These are phyloP conservation scores for Stylophora pistillata DNA, from an alignment of 64 coral and sea anemone species.

Conservation along the genomic window DNA sequence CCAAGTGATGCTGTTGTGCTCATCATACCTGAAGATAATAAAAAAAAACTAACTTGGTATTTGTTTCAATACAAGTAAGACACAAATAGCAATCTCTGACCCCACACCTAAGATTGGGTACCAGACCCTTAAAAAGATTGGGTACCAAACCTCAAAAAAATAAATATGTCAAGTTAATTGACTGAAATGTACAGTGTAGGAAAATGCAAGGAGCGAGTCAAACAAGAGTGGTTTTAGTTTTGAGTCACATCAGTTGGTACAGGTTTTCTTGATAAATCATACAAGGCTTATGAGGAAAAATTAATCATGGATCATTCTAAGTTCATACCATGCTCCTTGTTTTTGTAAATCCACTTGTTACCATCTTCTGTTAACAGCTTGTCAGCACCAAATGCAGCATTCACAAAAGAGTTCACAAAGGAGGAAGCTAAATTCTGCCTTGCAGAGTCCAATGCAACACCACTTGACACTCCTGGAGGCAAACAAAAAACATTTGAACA, in stretches of 20 bases:
- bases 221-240: neutral
- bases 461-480: conserved; percentile 71
- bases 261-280: too few species aligned
- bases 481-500: neutral
- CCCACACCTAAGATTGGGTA: too few species aligned
- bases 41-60: neutral
- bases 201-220: too few species aligned
- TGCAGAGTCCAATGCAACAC: conserved; percentile 88
- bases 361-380: conserved; percentile 96
- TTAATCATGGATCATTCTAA: too few species aligned
- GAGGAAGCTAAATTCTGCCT: conserved; percentile 94
- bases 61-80: neutral
- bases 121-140: too few species aligned
- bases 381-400: conserved; percentile 96
- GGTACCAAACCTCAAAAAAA: too few species aligned
- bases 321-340: conserved; percentile 91
- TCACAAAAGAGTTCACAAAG: conserved; percentile 95
- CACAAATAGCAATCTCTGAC: too few species aligned
- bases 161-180: too few species aligned
- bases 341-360: conserved; percentile 99
- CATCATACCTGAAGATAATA: conserved; percentile 85
- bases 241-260: neutral
- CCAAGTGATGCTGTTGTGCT: conserved; percentile 96
- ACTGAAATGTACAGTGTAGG: too few species aligned
- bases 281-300: too few species aligned